These are phyloP conservation scores for Rhynchophorus ferrugineus DNA, from an alignment of 1,140 invertebrate genomes.

Conservation along the genomic window DNA sequence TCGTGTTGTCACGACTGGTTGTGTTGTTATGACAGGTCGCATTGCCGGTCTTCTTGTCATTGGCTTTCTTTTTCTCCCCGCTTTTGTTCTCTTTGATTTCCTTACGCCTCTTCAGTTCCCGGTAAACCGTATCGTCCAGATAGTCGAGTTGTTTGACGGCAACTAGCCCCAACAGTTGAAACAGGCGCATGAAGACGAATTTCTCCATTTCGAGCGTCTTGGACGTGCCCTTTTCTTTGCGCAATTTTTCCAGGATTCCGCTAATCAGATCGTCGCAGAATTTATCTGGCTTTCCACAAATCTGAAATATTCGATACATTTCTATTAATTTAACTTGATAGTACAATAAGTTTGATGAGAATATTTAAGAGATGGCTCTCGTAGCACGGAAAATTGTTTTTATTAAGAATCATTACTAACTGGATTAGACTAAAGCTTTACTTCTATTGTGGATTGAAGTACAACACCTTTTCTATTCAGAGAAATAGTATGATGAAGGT, in stretches of 20 bases:
- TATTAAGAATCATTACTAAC: no score
- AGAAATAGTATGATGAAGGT: no score
- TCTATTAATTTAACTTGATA: no score
- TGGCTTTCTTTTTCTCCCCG: neutral
- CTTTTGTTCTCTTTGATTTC: constrained; percentile 23
- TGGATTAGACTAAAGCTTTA: neutral
- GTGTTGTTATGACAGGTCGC: neutral
- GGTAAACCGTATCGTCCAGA: constrained; percentile 35
- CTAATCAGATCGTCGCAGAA: constrained; percentile 28
- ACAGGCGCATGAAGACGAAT: constrained; percentile 25
- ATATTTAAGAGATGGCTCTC: no score
- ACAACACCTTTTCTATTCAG: no score
- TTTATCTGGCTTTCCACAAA: constrained; percentile 32
- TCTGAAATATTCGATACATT: constrained; percentile 17
- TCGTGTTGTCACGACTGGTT: neutral
- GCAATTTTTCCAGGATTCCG: constrained; percentile 17
- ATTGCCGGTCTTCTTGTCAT: neutral
- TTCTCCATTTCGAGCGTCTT: constrained; percentile 2
- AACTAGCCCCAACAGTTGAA: constrained; percentile 30
- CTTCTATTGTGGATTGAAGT: no score
- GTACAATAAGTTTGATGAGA: no score
- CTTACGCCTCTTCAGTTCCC: constrained; percentile 34
- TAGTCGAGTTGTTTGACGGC: constrained; percentile 30
- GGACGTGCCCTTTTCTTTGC: constrained; percentile 2
- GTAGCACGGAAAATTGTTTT: no score